Evolutionary conservation across 2,888 invertebrate species (phyloP), one percentile per base, ranked within the genome.

Genomic region (Parnassius mnemosyne): DNA sequence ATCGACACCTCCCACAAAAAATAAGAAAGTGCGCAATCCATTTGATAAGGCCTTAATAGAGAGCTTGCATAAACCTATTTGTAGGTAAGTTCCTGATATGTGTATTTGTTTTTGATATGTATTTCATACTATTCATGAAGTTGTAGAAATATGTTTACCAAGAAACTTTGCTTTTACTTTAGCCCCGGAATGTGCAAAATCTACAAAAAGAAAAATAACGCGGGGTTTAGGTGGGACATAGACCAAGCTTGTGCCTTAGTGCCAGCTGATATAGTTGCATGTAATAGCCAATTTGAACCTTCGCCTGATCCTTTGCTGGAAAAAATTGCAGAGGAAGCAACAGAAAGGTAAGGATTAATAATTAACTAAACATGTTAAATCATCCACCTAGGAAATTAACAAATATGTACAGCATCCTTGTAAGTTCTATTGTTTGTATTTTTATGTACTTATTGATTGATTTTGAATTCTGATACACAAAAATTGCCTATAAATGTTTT

Each of bases 201-300:
- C 60, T 91, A 90, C 71, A 91, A 90, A 72, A 87, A 86, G 67
- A 82, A 84, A 68, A 77, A 69, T 53, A 82, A 68, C 66, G 84
- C 85, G 11, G 73, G 81, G 0, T 91, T 91, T 67, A 79, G 81
- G 46, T 95, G 95, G 95, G 94, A 93, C 55, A 94, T 95, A 65
- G 95, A 95, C 65, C 94, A 95, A 74, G 88, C 94, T 10, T 94
- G 95, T 60, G 87, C 84, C n/a, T 83, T 95, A 63, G 92, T 93
- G 56, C 95, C 95, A 25, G 94, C 93, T 1, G 93, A 94, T 69
- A 95, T 95, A 63, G 94, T 95, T 66, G 94, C 89, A 57, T 93
- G 93, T 57, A 85, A 92, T 59, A 93, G 94, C 69, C 94, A 94
- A 72, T 93, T 93, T 72, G 93, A 92, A 70, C 90, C 93, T 0